Evolutionary conservation across 2,888 invertebrate genomes (phyloP).

Genomic region (Pachymerium ferrugineum): DNA sequence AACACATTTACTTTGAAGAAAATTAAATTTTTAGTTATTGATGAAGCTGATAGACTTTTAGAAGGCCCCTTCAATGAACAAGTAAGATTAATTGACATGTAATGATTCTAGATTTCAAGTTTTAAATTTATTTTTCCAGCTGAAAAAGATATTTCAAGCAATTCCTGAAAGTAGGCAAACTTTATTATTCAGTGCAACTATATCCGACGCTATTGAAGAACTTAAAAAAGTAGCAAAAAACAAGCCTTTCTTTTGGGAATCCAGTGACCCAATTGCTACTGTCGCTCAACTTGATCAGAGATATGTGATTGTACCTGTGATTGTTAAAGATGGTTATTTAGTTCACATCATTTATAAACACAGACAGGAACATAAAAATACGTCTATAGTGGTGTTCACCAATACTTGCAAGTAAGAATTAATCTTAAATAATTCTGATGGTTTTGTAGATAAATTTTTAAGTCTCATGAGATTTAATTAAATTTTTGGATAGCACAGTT

Average conservation of each 20-base stretch:
- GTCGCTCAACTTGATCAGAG: conserved; percentile 84
- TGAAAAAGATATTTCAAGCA: conserved; percentile 69
- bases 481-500: not conserved
- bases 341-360: conserved; percentile 75
- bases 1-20: conserved; percentile 71
- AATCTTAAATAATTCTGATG: too few relatives aligned
- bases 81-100: conserved; percentile 37
- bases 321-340: conserved; percentile 86
- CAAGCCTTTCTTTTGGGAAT: conserved; percentile 58
- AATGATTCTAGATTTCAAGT: not conserved
- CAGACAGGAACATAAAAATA: conserved; percentile 62
- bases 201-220: conserved; percentile 73
- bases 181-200: conserved; percentile 90
- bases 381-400: conserved; percentile 89
- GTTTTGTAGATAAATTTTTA: too few relatives aligned
- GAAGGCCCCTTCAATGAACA: conserved; percentile 78
- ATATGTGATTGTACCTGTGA: conserved; percentile 83
- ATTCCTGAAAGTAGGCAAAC: conserved; percentile 77
- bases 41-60: conserved; percentile 88
- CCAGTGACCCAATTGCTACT: conserved; percentile 68
- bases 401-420: conserved; percentile 82
- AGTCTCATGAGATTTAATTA: not conserved
- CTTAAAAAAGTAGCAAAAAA: conserved; percentile 59
- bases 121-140: conserved; percentile 43
- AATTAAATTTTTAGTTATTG: conserved; percentile 81